Evolutionary conservation across 37 sponge, comb jelly and placozoan genomes (phyloP).

Genomic region (Spongilla lacustris): DNA sequence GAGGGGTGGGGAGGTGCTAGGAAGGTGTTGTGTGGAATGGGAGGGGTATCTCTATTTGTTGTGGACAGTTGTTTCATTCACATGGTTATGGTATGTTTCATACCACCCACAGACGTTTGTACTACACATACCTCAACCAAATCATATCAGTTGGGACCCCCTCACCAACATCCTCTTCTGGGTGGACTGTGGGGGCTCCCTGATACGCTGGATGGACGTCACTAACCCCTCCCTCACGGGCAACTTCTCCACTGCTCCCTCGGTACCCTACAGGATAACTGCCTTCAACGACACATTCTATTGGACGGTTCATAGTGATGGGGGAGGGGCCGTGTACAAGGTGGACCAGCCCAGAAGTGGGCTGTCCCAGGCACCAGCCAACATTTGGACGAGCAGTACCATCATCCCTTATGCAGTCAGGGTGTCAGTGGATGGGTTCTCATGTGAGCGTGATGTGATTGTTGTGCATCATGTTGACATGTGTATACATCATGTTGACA

Average conservation of each 20-base stretch:
- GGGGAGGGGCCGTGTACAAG: not conserved
- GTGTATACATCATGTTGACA: no score
- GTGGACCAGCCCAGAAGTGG: not conserved
- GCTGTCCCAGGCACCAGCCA: not conserved
- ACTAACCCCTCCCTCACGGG: not conserved
- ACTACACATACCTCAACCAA: slow-evolving; percentile 29
- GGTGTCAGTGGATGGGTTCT: not conserved
- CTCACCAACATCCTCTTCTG: not conserved
- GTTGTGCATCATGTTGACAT: no score
- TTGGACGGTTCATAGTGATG: not conserved
- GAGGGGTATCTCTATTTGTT: no score
- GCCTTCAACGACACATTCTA: not conserved
- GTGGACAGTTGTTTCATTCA: not conserved
- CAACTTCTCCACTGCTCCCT: not conserved
- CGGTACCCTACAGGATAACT: not conserved
- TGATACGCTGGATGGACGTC: not conserved
- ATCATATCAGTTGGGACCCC: slow-evolving; percentile 63
- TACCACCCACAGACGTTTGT: slow-evolving; percentile 31
- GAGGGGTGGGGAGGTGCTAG: no score
- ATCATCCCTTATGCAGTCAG: not conserved
- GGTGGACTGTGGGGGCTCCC: not conserved
- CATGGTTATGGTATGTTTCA: no score
- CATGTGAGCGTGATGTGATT: not conserved
- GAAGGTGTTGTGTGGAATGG: no score
- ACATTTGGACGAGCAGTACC: not conserved